phyloP scores from a whole-genome alignment of 1,140 invertebrate genomes.

The Trichogramma pretiosum region DNA sequence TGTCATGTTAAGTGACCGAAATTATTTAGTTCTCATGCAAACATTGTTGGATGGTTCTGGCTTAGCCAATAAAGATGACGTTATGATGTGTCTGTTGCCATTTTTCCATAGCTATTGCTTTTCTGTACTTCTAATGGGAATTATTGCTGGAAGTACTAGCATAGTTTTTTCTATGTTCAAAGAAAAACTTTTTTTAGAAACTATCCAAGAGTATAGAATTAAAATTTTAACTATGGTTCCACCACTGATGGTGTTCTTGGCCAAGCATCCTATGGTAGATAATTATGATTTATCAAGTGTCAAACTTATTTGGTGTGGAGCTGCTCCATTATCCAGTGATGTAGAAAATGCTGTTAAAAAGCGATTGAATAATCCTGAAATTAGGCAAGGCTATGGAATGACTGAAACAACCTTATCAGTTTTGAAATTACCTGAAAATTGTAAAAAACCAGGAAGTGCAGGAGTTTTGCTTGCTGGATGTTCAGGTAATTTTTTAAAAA shows the following conservation, averaged over 20 bases:
- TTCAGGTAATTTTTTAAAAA: slow-evolving; percentile 19
- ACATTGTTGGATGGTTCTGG: slow-evolving; percentile 10
- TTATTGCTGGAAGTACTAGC: slow-evolving; percentile 31
- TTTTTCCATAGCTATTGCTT: slow-evolving; percentile 44
- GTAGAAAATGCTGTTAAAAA: slow-evolving; percentile 38
- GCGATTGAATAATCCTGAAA: slow-evolving; percentile 34
- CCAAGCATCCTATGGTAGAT: slow-evolving; percentile 43
- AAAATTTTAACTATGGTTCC: slow-evolving; percentile 45
- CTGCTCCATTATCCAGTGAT: slow-evolving; percentile 43
- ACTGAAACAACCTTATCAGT: slow-evolving; percentile 45
- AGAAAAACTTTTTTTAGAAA: slow-evolving; percentile 48
- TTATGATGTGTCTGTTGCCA: slow-evolving; percentile 29
- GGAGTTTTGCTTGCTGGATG: slow-evolving; percentile 23
- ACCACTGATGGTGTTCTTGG: slow-evolving; percentile 49
- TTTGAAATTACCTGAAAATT: slow-evolving; percentile 13
- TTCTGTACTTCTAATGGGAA: slow-evolving; percentile 21
- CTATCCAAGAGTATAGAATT: slow-evolving; percentile 51
- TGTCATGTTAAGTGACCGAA: slow-evolving; percentile 62
- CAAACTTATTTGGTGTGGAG: slow-evolving; percentile 33
- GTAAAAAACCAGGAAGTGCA: slow-evolving; percentile 35
- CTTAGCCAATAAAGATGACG: slow-evolving; percentile 19
- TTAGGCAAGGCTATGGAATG: slow-evolving; percentile 47
- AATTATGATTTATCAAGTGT: slow-evolving; percentile 44
- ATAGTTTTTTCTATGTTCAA: slow-evolving; percentile 53
- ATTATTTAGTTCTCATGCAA: slow-evolving; percentile 41